Evolutionary conservation across 2,113 vertebrate species (phyloP).

Genomic region (Boulengeromyrus knoepffleri): DNA sequence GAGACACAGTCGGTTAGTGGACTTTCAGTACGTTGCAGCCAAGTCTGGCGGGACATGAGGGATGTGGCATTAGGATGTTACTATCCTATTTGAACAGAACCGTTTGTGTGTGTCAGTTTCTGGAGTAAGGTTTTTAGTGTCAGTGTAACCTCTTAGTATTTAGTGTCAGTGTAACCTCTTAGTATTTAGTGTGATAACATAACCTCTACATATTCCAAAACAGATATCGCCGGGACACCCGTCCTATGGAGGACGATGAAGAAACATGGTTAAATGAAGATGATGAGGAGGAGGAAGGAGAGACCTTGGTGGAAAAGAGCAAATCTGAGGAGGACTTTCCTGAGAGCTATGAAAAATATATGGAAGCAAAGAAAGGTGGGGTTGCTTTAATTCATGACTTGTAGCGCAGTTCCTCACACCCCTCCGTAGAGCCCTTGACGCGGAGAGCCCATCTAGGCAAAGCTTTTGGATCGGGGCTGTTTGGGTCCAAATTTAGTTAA

Average conservation of each 20-base stretch:
- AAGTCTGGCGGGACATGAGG: neutral
- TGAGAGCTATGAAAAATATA: slow-evolving; percentile 91
- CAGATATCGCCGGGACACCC: slow-evolving; percentile 86
- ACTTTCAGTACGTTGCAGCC: neutral
- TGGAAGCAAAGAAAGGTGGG: slow-evolving; percentile 94
- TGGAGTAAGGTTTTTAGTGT: neutral
- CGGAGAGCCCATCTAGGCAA: neutral
- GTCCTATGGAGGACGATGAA: slow-evolving; percentile 86
- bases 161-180: neutral
- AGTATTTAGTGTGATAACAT: slow-evolving; percentile 47
- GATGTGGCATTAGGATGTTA: neutral
- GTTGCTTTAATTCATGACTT: neutral
- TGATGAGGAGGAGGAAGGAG: slow-evolving; percentile 81
- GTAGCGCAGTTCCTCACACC: neutral
- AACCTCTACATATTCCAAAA: slow-evolving; percentile 65
- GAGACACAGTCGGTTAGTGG: slow-evolving; percentile 80
- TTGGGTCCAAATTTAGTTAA: neutral
- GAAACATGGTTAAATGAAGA: slow-evolving; percentile 97
- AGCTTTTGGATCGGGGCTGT: neutral
- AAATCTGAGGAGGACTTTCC: slow-evolving; percentile 88
- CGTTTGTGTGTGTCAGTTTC: neutral
- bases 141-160: neutral
- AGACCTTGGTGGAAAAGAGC: slow-evolving; percentile 81
- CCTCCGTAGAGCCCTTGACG: neutral
- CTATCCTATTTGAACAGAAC: neutral